Evolutionary conservation across 1,140 invertebrate genomes (phyloP).

Genomic region (Calycopis cecrops): DNA sequence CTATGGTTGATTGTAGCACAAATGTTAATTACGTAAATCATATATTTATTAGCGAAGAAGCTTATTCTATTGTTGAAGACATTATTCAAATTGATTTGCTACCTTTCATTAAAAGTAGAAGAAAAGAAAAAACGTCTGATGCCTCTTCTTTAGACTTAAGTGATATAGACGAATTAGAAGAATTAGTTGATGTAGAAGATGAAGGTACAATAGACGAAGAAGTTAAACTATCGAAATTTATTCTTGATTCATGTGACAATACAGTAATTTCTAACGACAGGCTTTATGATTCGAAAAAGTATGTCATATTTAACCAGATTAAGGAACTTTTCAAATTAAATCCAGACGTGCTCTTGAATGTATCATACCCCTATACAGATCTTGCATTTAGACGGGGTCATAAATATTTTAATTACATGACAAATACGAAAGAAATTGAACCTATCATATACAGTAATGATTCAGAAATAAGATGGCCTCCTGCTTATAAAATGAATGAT

Average conservation of each 20-base stretch:
- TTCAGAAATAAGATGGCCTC: slow-evolving; percentile 48
- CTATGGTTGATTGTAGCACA: slow-evolving; percentile 67
- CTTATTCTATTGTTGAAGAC: slow-evolving; percentile 54
- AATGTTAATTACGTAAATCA: slow-evolving; percentile 35
- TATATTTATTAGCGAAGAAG: slow-evolving; percentile 64
- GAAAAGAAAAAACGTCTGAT: slow-evolving; percentile 39
- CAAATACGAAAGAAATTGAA: slow-evolving; percentile 32
- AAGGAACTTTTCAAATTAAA: slow-evolving; percentile 51
- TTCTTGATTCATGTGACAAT: slow-evolving; percentile 45
- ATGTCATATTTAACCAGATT: slow-evolving; percentile 41
- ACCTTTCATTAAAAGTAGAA: slow-evolving; percentile 53
- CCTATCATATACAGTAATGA: slow-evolving; percentile 35
- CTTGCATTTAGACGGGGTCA: slow-evolving; percentile 57
- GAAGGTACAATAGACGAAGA: slow-evolving; percentile 38
- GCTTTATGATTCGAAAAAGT: slow-evolving; percentile 34
- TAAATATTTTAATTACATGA: slow-evolving; percentile 65
- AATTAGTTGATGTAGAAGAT: slow-evolving; percentile 37
- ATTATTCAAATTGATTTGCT: slow-evolving; percentile 66
- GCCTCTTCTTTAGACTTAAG: slow-evolving; percentile 35
- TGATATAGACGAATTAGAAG: slow-evolving; percentile 27
- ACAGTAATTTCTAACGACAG: slow-evolving; percentile 34
- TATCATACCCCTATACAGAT: slow-evolving; percentile 74
- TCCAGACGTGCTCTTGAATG: slow-evolving; percentile 74
- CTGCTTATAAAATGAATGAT: slow-evolving; percentile 39
- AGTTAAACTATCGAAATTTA: slow-evolving; percentile 49